A percentile compares a stretch with the other conserved stretches of the same genome.
Evolutionary conservation across 2,888 invertebrate genomes (phyloP).

Genomic region (Drosophila paramelanica): DNA sequence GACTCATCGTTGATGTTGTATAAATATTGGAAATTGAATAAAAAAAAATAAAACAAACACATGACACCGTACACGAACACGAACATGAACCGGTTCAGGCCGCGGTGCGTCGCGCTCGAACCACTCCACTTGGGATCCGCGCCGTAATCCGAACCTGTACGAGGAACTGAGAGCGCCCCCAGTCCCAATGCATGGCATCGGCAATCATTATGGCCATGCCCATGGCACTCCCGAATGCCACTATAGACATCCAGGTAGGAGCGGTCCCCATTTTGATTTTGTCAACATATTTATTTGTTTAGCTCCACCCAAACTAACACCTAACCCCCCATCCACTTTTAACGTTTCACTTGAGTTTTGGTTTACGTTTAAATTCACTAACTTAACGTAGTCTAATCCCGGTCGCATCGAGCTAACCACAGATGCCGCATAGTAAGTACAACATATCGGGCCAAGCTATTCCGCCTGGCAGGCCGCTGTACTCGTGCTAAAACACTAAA

Average conservation of each 20-base stretch:
- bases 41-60: constrained; percentile 34
- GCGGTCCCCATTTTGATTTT: constrained; percentile 39
- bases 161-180: constrained; percentile 92
- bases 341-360: constrained; percentile 25
- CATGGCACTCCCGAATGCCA: constrained; percentile 83
- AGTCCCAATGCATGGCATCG: constrained; percentile 85
- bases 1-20: constrained; percentile 70
- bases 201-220: constrained; percentile 82
- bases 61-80: constrained; percentile 36
- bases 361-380: constrained; percentile 31
- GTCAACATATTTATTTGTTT: constrained; percentile 27
- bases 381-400: constrained; percentile 57
- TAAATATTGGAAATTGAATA: constrained; percentile 71
- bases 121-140: constrained; percentile 95
- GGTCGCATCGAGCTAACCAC: constrained; percentile 47
- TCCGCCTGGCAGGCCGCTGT: constrained; percentile 10
- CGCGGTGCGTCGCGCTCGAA: constrained; percentile 84
- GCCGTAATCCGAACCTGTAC: constrained; percentile 91
- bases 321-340: constrained; percentile 2
- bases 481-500: constrained; percentile 72
- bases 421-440: constrained; percentile 63
- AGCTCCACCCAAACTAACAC: constrained; percentile 32
- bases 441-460: constrained; percentile 12
- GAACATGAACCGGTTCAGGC: constrained; percentile 70
- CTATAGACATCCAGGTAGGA: constrained; percentile 85